Percentiles rank a stretch among this genome's conserved stretches.
phyloP scores from a whole-genome alignment of 2,113 vertebrate species.

The Sinosuthora webbiana region DNA sequence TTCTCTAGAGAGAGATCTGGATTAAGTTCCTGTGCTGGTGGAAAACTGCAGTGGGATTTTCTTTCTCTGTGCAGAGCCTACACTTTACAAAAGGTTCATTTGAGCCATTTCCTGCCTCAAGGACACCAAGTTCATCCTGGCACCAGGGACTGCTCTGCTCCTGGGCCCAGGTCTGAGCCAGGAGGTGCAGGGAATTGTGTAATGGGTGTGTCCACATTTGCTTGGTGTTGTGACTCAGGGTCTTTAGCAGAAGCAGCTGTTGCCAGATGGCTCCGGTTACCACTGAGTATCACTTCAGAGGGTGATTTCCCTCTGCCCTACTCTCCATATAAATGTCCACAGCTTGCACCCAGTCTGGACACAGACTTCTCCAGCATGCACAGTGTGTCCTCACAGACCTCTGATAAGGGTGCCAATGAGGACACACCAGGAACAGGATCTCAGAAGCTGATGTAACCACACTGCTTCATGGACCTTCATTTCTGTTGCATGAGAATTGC shows the following conservation, averaged over 20 bases:
- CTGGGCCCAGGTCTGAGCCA: not conserved
- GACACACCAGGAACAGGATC: not conserved
- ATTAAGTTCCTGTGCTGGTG: not conserved
- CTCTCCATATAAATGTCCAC: not conserved
- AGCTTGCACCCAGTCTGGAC: fast-evolving
- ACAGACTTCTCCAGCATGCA: not conserved
- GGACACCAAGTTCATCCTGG: not conserved
- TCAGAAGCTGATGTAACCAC: not conserved
- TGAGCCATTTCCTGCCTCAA: not conserved
- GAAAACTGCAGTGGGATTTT: not conserved
- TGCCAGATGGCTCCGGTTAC: not conserved
- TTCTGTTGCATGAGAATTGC: not conserved
- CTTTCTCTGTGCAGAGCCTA: not conserved
- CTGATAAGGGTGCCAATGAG: not conserved
- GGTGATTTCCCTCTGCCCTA: not conserved
- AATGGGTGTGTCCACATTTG: not conserved
- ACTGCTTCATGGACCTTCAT: not conserved
- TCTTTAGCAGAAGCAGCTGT: not conserved
- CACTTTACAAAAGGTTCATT: not conserved
- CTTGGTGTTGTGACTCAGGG: not conserved
- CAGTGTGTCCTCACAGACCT: not conserved
- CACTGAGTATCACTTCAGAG: not conserved
- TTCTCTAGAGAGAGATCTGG: not conserved
- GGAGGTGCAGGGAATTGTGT: not conserved
- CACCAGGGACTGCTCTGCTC: not conserved